phyloP scores from a whole-genome alignment of 2,113 vertebrate genomes.

The Bagarius yarrelli region DNA sequence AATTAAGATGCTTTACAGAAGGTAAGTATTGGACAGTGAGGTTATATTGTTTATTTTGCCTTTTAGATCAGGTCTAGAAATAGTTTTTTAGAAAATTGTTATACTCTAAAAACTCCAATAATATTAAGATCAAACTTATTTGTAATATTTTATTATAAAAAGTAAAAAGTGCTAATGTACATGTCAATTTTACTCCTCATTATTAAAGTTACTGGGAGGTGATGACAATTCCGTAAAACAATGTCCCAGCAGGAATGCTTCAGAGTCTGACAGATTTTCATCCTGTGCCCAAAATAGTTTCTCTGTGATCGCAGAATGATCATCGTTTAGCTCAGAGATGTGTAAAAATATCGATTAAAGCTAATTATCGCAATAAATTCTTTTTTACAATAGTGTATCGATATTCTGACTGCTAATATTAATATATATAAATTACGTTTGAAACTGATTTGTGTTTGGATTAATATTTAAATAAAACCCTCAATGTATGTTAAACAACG shows the following conservation, averaged over 20 bases:
- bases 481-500: too few species aligned
- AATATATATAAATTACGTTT: too few species aligned
- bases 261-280: not conserved
- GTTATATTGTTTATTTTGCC: not conserved
- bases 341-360: too few species aligned
- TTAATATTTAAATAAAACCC: too few species aligned
- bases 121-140: not conserved
- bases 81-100: not conserved
- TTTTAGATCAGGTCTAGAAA: not conserved
- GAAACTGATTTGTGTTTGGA: too few species aligned
- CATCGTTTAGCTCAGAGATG: too few species aligned
- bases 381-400: too few species aligned
- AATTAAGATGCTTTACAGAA: slow-evolving; percentile 20
- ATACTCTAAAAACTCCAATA: not conserved
- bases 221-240: not conserved
- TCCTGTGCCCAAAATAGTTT: not conserved
- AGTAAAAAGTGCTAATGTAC: not conserved
- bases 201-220: not conserved
- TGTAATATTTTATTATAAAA: not conserved
- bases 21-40: slow-evolving; percentile 1
- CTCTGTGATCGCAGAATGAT: too few species aligned
- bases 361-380: too few species aligned
- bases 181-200: not conserved
- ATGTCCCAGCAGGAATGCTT: not conserved
- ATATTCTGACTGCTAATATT: too few species aligned